Evolutionary conservation across 2,113 vertebrate genomes (phyloP).

Genomic region (Ptyas mucosa): DNA sequence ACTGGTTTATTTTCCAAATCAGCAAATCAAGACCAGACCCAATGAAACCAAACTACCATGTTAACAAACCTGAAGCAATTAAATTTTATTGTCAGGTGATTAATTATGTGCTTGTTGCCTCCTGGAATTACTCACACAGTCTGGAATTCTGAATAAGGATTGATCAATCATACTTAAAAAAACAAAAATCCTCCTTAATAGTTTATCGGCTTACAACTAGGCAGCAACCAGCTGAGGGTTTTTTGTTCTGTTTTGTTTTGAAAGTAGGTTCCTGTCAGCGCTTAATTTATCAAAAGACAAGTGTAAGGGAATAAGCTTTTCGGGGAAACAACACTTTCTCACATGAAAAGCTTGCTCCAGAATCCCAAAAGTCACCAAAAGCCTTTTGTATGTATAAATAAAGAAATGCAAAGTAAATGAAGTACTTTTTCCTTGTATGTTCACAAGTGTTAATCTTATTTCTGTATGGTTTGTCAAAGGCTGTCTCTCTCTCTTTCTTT

Average conservation of each 20-base stretch:
- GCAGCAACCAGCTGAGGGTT: constrained; percentile 15
- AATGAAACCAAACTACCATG: neutral
- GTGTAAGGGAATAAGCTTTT: constrained; percentile 21
- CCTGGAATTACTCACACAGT: constrained; percentile 13
- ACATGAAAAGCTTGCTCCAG: constrained; percentile 15
- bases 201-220: constrained; percentile 27
- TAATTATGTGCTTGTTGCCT: constrained; percentile 33
- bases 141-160: constrained; percentile 18
- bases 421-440: neutral
- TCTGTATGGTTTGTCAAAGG: neutral
- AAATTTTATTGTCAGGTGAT: constrained; percentile 24
- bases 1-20: neutral
- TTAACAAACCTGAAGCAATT: constrained; percentile 30
- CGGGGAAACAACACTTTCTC: constrained; percentile 3
- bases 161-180: constrained; percentile 35
- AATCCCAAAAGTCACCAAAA: neutral
- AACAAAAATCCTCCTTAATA: constrained; percentile 21
- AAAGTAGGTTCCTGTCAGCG: constrained; percentile 18
- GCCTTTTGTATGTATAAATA: neutral
- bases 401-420: neutral
- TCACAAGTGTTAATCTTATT: neutral
- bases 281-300: constrained; percentile 29
- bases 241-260: neutral
- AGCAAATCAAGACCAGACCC: neutral
- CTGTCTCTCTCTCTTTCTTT: neutral